Base-by-base conservation (phyloP, 1,140 invertebrate genomes). In the Cepaea nemoralis region DNA sequence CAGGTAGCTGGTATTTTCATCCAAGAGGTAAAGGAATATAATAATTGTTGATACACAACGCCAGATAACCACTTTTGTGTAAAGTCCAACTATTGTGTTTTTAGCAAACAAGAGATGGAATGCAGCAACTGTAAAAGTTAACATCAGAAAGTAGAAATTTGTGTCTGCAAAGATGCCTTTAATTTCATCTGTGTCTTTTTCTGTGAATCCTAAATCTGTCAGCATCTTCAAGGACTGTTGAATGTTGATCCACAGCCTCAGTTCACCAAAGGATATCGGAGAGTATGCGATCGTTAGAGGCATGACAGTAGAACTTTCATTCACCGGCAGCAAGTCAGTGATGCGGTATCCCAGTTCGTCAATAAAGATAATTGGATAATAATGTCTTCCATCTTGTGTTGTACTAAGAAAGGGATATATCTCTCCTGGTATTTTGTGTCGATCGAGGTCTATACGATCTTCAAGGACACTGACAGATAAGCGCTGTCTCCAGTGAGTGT, bases 121-220 rank as follows among this genome's bases (percentile, higher is more conserved):
- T 81, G 96, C 95, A 66, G 97, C 95, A 82, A 99, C 95, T 84
- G 97, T 93, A 85, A 99, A 94, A n/a, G 98, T 99, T 42, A 95
- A 93, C 85, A 95, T 95, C n/a, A 99, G 91, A 70, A 99, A 93
- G 91, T 97, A 97, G 19, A 99, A 92, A 92, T 98, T 99, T 0
- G 97, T 99, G 87, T 99, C 98, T 0, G 95, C 95, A 93, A 99
- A 99, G 87, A 99, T 96, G 71, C 95, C 95, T 92, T 99, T 99
- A 0, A 99, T 94, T 93, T 99, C 97, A 92, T 99, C 98, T 66
- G 97, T 93, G 92, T 99, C 98, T 91, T 98, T 98, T 70, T 95
- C 94, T 70, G 95, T 95, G 87, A 99, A 99, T 31, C 98, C 98
- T 91, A 91, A 83, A n/a, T 71, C 73, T 55, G 87, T 83, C 82